Base-by-base conservation (phyloP, 2,797 vertebrate species). In the Rhodeus uyekii region DNA sequence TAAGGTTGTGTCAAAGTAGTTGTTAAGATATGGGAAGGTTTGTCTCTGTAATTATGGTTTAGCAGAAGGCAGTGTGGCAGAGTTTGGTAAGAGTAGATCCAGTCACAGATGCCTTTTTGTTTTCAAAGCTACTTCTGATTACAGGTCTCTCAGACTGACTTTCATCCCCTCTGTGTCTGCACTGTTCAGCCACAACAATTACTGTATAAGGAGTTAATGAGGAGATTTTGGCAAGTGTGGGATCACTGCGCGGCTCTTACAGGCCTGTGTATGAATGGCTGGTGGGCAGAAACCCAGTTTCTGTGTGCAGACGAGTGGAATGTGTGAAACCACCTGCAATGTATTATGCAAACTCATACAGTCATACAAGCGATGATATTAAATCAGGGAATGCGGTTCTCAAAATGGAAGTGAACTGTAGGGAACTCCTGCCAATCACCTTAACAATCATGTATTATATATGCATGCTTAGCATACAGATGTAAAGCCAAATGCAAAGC, bases 191-290 rank as follows among this genome's bases (percentile, higher is more conserved):
- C 69, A 81, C 64, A 84, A 69, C 74, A 79, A 72, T 82, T 64
- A 68, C 67, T 82, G 58, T 67, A 22, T 67, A 82, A 53, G 39
- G 16, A 68, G 74, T 69, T 76, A 73, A 60, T 72, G 44, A 61
- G 65, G 67, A 75, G 71, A 69, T 78, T 69, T 79, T 58, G 53
- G 12, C 34, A 36, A 39, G 48, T 61, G 38, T 81, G 78, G 38
- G 36, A 34, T 55, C 46, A 4, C 63, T 36, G 29, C 55, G n/a
- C 46, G 18, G 76, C 42, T 78, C 34, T 6, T 58, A 42, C 64
- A 42, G 64, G 77, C 22, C 50, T 91, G 91, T 92, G 92, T 91
- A 90, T 87, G 84, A 64, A 86, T 68, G 84, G 85, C 22, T 88
- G 88, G 89, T 13, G 32, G 87, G 87, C 85, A 84, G 80, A 86